Percentiles rank a stretch among this genome's conserved stretches.
phyloP scores from a whole-genome alignment of 2,888 invertebrate genomes.

The Temnothorax unifasciatus region DNA sequence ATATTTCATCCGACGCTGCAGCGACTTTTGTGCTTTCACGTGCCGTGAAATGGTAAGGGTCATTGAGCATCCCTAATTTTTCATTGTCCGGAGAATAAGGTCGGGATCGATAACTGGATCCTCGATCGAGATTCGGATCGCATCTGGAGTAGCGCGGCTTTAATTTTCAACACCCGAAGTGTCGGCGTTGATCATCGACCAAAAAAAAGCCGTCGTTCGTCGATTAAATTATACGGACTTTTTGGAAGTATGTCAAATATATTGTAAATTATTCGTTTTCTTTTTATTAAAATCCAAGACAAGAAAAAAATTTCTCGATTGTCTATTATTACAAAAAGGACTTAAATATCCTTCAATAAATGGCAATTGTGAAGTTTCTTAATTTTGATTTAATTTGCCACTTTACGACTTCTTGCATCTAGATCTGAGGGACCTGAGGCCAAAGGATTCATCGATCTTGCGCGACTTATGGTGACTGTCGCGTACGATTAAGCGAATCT shows the following conservation, averaged over 20 bases:
- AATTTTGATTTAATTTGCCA: not conserved
- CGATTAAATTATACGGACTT: conserved; percentile 6
- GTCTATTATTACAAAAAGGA: not conserved
- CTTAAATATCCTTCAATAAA: not conserved
- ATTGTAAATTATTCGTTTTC: not conserved
- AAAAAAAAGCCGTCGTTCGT: not conserved
- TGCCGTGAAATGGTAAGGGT: conserved; percentile 73
- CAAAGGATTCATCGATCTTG: conserved; percentile 74
- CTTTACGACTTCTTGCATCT: not conserved
- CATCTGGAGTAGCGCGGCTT: conserved; percentile 34
- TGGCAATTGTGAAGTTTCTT: not conserved
- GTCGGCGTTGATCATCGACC: not conserved
- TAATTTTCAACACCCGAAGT: conserved; percentile 17
- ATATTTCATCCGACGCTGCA: conserved; percentile 72
- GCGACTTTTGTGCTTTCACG: conserved; percentile 73
- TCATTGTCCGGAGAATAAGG: conserved; percentile 71
- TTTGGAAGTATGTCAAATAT: not conserved
- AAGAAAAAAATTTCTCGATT: not conserved
- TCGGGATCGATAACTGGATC: conserved; percentile 52
- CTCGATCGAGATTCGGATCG: conserved; percentile 26
- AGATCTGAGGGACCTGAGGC: not conserved
- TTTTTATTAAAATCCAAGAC: not conserved
- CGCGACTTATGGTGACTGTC: conserved; percentile 82
- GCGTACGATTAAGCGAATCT: conserved; percentile 73
- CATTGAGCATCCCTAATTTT: conserved; percentile 73